Evolutionary conservation across 2,888 invertebrate species (phyloP).

Genomic region (Physocephala rufipes): DNA sequence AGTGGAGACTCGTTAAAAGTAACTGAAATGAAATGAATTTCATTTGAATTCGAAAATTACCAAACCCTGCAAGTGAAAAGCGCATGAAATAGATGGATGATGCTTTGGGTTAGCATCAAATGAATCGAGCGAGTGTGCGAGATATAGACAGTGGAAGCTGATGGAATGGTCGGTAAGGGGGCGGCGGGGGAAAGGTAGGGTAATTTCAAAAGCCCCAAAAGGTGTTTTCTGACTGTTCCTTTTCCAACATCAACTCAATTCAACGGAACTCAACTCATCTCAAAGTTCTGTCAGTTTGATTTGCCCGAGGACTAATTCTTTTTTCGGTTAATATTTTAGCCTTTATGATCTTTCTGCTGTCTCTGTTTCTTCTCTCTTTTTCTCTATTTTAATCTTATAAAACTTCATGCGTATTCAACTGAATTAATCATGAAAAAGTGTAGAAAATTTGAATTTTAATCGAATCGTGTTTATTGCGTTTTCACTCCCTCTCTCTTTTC

Average conservation of each 20-base stretch:
- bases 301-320: neutral
- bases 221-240: neutral
- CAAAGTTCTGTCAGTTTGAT: neutral
- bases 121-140: too few species aligned
- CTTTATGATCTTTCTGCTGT: too few species aligned
- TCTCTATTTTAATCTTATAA: slow-evolving; percentile 2
- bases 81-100: neutral
- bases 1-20: neutral
- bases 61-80: neutral
- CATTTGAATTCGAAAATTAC: neutral
- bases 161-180: neutral
- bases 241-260: neutral
- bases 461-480: slow-evolving; percentile 1
- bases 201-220: neutral
- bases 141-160: neutral
- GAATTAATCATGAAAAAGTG: slow-evolving; percentile 10
- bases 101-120: neutral
- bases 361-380: too few species aligned
- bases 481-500: too few species aligned
- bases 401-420: neutral
- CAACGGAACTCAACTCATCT: neutral
- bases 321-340: too few species aligned
- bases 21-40: slow-evolving; percentile 13
- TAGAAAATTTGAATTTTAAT: slow-evolving; percentile 3
- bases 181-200: neutral